Evolutionary conservation across 1,140 invertebrate genomes (phyloP).

Genomic region (Atta cephalotes): DNA sequence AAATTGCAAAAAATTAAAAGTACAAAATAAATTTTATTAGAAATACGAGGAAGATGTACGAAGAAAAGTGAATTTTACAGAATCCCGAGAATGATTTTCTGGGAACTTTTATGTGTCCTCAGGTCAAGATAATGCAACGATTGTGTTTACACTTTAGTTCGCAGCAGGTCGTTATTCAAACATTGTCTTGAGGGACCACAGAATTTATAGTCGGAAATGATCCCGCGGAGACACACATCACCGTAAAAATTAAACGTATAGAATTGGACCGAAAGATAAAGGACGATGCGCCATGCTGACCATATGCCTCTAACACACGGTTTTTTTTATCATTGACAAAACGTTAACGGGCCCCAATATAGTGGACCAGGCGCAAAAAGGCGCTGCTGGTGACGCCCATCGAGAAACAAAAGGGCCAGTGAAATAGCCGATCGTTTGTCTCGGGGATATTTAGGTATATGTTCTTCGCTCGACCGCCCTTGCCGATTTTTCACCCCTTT

Average conservation of each 20-base stretch:
- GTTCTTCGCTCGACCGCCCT: conserved; percentile 25
- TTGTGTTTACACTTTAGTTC: background rate
- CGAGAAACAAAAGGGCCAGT: conserved; percentile 74
- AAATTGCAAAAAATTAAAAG: too few species aligned
- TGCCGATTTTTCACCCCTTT: conserved; percentile 72
- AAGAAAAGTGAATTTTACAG: background rate
- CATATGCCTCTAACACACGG: conserved; percentile 21
- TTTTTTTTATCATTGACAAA: conserved; percentile 70
- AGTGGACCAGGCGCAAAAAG: conserved; percentile 76
- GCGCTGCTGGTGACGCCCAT: conserved; percentile 73
- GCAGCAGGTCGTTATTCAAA: background rate
- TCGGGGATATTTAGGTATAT: conserved; percentile 21
- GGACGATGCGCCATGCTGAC: conserved; percentile 47
- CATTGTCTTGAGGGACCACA: background rate
- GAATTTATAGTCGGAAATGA: conserved; percentile 54
- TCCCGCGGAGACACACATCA: background rate
- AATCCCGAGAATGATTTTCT: background rate
- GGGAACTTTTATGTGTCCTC: too few species aligned
- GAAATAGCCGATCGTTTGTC: conserved; percentile 76
- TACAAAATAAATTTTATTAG: background rate
- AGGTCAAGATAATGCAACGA: background rate
- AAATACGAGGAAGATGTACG: background rate
- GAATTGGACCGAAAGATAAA: conserved; percentile 53
- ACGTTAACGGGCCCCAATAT: conserved; percentile 67
- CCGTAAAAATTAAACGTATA: conserved; percentile 30